These are phyloP conservation scores for Dromas ardeola DNA, from an alignment of 2,113 vertebrate species.

Conservation along the genomic window DNA sequence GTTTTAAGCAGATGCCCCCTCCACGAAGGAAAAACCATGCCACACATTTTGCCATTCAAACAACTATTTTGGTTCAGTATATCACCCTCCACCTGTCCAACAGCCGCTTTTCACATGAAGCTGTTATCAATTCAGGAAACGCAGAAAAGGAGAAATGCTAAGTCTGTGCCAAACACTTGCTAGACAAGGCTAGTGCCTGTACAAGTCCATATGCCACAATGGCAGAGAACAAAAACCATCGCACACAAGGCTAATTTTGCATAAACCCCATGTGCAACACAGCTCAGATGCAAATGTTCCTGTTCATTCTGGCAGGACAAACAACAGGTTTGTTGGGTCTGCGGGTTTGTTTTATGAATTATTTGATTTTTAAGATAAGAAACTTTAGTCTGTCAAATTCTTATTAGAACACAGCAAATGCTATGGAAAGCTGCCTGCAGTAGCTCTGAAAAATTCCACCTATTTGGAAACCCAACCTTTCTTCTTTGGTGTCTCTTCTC, in stretches of 20 bases:
- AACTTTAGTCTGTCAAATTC: not conserved
- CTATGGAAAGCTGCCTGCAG: not conserved
- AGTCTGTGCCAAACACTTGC: not conserved
- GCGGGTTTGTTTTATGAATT: not conserved
- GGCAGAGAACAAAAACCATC: not conserved
- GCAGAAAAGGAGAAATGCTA: not conserved
- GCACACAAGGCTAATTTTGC: not conserved
- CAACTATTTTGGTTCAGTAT: not conserved
- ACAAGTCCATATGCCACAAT: not conserved
- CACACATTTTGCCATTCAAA: not conserved
- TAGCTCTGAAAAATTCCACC: not conserved
- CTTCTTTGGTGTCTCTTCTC: not conserved
- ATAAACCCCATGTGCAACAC: not conserved
- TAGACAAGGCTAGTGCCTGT: not conserved
- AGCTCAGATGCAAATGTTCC: not conserved
- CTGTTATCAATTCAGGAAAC: not conserved
- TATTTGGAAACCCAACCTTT: not conserved
- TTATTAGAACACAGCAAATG: not conserved
- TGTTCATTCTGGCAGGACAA: not conserved
- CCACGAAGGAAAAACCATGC: not conserved
- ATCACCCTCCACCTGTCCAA: not conserved
- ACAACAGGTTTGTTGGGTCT: slow-evolving; percentile 34
- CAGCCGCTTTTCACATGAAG: not conserved
- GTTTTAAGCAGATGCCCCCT: not conserved
- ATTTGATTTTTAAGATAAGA: not conserved